Conservation (phyloP, 1,140 invertebrate species). For the Andrena cerasifolii region DNA sequence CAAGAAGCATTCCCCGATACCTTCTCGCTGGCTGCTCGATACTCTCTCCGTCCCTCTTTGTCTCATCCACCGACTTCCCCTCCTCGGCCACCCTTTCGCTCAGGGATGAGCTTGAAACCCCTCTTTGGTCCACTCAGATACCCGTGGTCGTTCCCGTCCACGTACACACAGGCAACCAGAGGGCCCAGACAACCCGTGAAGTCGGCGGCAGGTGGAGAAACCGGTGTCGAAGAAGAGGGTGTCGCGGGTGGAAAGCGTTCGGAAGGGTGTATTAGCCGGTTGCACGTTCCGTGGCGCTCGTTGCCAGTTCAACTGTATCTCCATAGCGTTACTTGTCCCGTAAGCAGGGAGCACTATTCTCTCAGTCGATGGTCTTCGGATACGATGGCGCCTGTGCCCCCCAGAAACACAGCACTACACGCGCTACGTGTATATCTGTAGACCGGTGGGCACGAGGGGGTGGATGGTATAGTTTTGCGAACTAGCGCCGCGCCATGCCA, state of each 20-base stretch:
- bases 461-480: slow-evolving; percentile 77
- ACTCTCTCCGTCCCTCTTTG: slow-evolving; percentile 30
- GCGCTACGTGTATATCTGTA: slow-evolving; percentile 65
- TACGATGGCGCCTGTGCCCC: slow-evolving; percentile 68
- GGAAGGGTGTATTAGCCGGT: slow-evolving; percentile 47
- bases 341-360: slow-evolving; percentile 78
- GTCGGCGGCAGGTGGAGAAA: slow-evolving; percentile 40
- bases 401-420: slow-evolving; percentile 19
- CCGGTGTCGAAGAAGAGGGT: slow-evolving; percentile 46
- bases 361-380: slow-evolving; percentile 81
- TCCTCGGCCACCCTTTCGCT: slow-evolving; percentile 22
- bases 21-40: slow-evolving; percentile 51
- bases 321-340: slow-evolving; percentile 76
- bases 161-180: neutral
- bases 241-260: slow-evolving; percentile 36
- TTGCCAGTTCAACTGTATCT: slow-evolving; percentile 79
- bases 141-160: neutral
- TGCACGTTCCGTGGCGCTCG: slow-evolving; percentile 66
- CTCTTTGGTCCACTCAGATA: slow-evolving; percentile 35
- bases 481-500: slow-evolving; percentile 77
- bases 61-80: slow-evolving; percentile 32
- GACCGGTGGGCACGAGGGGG: slow-evolving; percentile 34
- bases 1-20: slow-evolving; percentile 76
- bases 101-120: neutral
- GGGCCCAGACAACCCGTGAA: slow-evolving; percentile 17